These are phyloP conservation scores for Diploptera punctata DNA, from an alignment of 2,888 invertebrate species.

Conservation along the genomic window DNA sequence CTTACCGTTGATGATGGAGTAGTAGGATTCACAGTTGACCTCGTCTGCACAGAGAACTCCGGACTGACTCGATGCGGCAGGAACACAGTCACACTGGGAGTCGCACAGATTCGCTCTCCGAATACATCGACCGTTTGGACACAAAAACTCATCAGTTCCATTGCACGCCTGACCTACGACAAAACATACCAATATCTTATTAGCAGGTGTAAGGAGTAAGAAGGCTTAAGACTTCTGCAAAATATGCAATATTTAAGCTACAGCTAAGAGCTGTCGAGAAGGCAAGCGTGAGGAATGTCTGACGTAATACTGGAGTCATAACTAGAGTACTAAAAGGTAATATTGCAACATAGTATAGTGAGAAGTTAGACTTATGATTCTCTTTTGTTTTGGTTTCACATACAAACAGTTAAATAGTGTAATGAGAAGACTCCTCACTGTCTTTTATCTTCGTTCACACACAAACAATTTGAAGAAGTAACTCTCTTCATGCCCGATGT, in stretches of 20 bases:
- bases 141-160: constrained; percentile 50
- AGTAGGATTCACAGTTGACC: constrained; percentile 49
- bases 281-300: not conserved
- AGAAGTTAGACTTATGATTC: too few species aligned
- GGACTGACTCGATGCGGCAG: not conserved
- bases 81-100: constrained; percentile 56
- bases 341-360: too few species aligned
- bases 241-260: too few species aligned
- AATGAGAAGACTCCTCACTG: too few species aligned
- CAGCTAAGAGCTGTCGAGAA: too few species aligned
- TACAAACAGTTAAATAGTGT: too few species aligned
- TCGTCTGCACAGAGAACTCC: constrained; percentile 54
- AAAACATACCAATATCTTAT: not conserved
- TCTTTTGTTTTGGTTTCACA: too few species aligned
- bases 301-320: not conserved
- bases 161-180: constrained; percentile 48
- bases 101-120: constrained; percentile 55
- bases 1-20: constrained; percentile 47
- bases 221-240: too few species aligned
- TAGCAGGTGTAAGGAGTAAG: too few species aligned
- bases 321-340: not conserved
- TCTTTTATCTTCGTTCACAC: too few species aligned
- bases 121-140: constrained; percentile 56
- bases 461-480: too few species aligned
- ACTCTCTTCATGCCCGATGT: too few species aligned